Conservation (phyloP, 2,113 vertebrate genomes). For the Cheirogaleus medius region DNA sequence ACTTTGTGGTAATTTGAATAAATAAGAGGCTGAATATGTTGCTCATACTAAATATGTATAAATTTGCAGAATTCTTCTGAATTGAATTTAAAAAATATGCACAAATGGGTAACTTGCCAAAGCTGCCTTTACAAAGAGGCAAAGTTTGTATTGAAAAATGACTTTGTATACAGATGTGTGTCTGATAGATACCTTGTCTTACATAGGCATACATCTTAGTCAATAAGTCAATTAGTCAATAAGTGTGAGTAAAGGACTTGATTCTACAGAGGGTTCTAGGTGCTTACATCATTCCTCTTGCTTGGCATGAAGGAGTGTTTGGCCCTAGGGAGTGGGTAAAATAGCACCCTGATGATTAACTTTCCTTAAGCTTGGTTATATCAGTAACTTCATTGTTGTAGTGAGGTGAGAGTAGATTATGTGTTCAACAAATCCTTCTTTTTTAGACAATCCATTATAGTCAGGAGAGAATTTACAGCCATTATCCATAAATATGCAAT, state of each 20-base stretch:
- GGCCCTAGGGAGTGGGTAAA: slow-evolving; percentile 26
- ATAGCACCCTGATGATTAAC: background rate
- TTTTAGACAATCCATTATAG: slow-evolving; percentile 27
- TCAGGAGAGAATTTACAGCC: slow-evolving; percentile 1
- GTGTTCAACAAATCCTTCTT: background rate
- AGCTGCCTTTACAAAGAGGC: slow-evolving; percentile 12
- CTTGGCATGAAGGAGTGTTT: background rate
- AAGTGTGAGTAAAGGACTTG: slow-evolving; percentile 1
- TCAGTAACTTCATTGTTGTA: background rate
- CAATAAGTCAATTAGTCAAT: too few relatives aligned
- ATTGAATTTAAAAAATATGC: slow-evolving; percentile 38
- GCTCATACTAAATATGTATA: slow-evolving; percentile 11
- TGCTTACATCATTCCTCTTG: background rate
- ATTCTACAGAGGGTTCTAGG: slow-evolving; percentile 44
- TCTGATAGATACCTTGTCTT: background rate
- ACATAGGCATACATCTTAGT: background rate
- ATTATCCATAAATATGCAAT: background rate
- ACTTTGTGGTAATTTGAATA: slow-evolving; percentile 43
- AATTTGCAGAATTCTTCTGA: slow-evolving; percentile 9
- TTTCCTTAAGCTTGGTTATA: background rate
- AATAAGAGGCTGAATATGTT: slow-evolving; percentile 45
- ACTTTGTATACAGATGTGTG: background rate
- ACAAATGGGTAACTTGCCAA: background rate
- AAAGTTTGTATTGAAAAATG: slow-evolving; percentile 32
- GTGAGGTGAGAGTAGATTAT: background rate